Conservation (phyloP, 2,888 invertebrate genomes). For the Pristionchus arcanus region DNA sequence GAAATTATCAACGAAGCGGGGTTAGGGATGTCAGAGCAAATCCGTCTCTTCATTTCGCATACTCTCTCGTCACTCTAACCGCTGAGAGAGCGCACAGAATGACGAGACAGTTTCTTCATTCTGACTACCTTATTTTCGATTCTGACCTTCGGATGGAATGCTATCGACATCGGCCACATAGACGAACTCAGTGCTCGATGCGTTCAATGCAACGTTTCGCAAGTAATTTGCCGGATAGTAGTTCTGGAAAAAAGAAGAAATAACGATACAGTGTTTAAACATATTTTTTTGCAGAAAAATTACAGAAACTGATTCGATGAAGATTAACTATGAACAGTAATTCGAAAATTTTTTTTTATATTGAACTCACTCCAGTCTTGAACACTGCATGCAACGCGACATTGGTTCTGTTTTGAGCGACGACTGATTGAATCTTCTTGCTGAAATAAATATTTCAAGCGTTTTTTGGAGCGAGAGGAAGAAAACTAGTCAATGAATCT, state of each 20-base stretch:
- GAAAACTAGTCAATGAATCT: background rate
- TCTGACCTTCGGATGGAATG: slow-evolving; percentile 83
- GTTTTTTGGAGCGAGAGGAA: too few species aligned
- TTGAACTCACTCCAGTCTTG: slow-evolving; percentile 73
- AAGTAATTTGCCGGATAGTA: slow-evolving; percentile 93
- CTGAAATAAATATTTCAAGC: background rate
- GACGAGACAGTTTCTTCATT: too few species aligned
- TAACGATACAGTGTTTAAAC: too few species aligned
- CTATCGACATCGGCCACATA: slow-evolving; percentile 93
- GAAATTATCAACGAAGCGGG: background rate
- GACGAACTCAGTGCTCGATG: slow-evolving; percentile 89
- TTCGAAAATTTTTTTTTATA: background rate
- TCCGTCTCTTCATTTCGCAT: too few species aligned
- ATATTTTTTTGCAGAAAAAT: too few species aligned
- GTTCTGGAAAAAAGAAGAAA: slow-evolving; percentile 83
- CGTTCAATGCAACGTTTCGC: slow-evolving; percentile 89
- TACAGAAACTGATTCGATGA: too few species aligned
- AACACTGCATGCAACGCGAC: slow-evolving; percentile 63
- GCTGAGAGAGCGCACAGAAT: too few species aligned
- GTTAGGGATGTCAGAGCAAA: too few species aligned
- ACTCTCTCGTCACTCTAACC: too few species aligned
- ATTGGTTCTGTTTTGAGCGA: slow-evolving; percentile 45
- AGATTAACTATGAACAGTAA: too few species aligned
- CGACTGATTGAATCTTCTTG: background rate
- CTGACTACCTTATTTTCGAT: too few species aligned